Conservation (phyloP, 2,113 vertebrate species). For the Pluvialis apricaria region DNA sequence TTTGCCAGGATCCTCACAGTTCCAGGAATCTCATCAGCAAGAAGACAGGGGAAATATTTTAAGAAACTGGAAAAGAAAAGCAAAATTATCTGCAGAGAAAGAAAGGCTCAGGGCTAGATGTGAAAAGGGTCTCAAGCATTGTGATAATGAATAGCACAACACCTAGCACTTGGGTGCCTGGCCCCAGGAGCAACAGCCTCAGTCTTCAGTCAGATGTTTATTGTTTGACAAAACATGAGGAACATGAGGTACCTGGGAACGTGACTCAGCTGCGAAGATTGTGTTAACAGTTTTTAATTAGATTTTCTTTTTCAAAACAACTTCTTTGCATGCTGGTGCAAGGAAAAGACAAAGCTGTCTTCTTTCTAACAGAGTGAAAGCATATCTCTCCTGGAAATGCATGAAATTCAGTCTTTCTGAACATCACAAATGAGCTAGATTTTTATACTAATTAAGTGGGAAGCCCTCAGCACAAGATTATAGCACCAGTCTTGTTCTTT, state of each 20-base stretch:
- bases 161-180: neutral
- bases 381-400: neutral
- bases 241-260: neutral
- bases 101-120: neutral
- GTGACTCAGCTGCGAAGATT: neutral
- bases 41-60: neutral
- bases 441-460: neutral
- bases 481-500: neutral
- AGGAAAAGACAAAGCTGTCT: neutral
- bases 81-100: neutral
- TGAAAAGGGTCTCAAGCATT: neutral
- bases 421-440: neutral
- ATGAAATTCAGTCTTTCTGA: neutral
- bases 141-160: neutral
- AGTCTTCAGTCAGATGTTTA: neutral
- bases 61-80: neutral
- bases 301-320: constrained; percentile 8
- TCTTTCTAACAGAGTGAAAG: neutral
- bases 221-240: neutral
- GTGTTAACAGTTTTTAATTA: constrained; percentile 27
- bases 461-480: neutral
- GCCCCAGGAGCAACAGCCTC: neutral
- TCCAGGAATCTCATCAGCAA: neutral
- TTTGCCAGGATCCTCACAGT: neutral
- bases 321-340: neutral